A percentile compares a stretch with the other conserved stretches of the same genome.
These are phyloP conservation scores for Bergia puertoricense DNA, from an alignment of 92 coral and sea anemone species.

Conservation along the genomic window DNA sequence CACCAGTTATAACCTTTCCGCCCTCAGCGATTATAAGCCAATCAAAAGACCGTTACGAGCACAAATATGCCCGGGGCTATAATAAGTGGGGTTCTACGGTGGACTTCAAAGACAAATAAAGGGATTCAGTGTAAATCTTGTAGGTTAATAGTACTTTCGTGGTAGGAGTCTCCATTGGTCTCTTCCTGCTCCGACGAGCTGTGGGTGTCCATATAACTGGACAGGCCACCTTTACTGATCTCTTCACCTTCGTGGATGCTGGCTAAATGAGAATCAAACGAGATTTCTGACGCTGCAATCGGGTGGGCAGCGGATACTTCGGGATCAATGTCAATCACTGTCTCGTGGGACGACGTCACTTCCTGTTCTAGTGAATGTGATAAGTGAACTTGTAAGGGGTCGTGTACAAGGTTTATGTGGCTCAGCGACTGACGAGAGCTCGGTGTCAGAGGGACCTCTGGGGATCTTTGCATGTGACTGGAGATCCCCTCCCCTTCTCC, in stretches of 20 bases:
- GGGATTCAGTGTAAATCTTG: slow-evolving; percentile 79
- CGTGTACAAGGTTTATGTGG: slow-evolving; percentile 44
- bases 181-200: slow-evolving; percentile 80
- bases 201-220: slow-evolving; percentile 73
- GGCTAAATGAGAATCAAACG: slow-evolving; percentile 51
- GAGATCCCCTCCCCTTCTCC: slow-evolving; percentile 49
- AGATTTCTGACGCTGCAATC: slow-evolving; percentile 36
- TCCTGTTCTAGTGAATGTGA: slow-evolving; percentile 44
- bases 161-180: slow-evolving; percentile 71
- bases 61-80: no score
- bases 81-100: no score
- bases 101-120: neutral
- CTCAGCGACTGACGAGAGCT: slow-evolving; percentile 32
- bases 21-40: no score
- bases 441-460: slow-evolving; percentile 63
- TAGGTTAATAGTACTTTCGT: slow-evolving; percentile 92
- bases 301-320: slow-evolving; percentile 38
- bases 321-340: slow-evolving; percentile 22
- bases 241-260: slow-evolving; percentile 48
- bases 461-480: slow-evolving; percentile 47
- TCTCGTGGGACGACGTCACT: slow-evolving; percentile 43
- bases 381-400: slow-evolving; percentile 63
- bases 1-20: no score
- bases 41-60: no score
- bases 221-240: slow-evolving; percentile 50